Evolutionary conservation across 2,888 invertebrate species (phyloP).

Genomic region (Rhingia rostrata): DNA sequence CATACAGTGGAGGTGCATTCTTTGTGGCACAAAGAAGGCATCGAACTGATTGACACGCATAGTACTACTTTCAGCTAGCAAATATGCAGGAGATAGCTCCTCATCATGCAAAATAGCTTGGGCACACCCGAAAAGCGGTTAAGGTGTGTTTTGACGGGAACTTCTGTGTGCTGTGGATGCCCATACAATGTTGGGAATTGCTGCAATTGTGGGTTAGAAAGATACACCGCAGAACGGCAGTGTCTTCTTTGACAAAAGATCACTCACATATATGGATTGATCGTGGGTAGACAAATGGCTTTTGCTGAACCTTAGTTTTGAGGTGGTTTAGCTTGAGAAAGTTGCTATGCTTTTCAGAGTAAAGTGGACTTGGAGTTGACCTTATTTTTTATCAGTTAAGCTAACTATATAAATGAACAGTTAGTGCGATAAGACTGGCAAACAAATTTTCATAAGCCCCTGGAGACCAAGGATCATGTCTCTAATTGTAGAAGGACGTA

Average conservation of each 20-base stretch:
- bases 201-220: background rate
- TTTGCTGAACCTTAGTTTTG: background rate
- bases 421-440: no score
- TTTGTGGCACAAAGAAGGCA: slow-evolving; percentile 38
- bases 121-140: slow-evolving; percentile 59
- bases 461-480: no score
- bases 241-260: slow-evolving; percentile 25
- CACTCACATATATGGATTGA: background rate
- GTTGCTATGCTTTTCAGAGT: no score
- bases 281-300: background rate
- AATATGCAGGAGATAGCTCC: slow-evolving; percentile 4
- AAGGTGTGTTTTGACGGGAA: slow-evolving; percentile 39
- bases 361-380: no score
- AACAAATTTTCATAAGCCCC: no score
- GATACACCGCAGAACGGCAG: slow-evolving; percentile 12
- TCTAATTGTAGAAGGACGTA: no score
- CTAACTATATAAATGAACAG: no score
- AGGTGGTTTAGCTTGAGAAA: no score
- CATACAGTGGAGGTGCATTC: slow-evolving; percentile 43
- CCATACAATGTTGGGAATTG: background rate
- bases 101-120: slow-evolving; percentile 37
- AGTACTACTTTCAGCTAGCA: background rate
- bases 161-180: slow-evolving; percentile 32
- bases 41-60: slow-evolving; percentile 55
- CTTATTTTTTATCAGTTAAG: no score